Evolutionary conservation across 2,113 vertebrate genomes (phyloP).

Genomic region (Echinops telfairi): DNA sequence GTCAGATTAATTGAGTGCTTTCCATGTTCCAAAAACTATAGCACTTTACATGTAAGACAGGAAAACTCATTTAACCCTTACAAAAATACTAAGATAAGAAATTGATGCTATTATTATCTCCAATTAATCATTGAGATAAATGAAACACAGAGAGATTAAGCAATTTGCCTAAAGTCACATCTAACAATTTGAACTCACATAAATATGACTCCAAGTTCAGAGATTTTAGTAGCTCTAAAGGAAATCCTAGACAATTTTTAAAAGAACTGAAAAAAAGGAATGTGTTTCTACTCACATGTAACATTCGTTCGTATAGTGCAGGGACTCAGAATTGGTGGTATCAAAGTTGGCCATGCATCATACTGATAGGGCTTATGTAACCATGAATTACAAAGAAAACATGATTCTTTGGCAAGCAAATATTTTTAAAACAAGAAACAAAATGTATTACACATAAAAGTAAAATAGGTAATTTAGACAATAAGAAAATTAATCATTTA

Average conservation of each 20-base stretch:
- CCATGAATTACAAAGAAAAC: constrained; percentile 13
- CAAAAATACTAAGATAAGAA: too few species aligned
- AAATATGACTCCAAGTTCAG: not conserved
- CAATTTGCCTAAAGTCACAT: constrained; percentile 7
- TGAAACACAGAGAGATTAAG: constrained; percentile 33
- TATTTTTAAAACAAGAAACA: constrained; percentile 35
- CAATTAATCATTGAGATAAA: not conserved
- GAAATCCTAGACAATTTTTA: not conserved
- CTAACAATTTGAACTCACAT: constrained; percentile 15
- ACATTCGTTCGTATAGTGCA: constrained; percentile 2
- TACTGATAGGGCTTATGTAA: not conserved
- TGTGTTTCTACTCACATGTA: not conserved
- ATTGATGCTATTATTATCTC: not conserved
- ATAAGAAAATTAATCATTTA: not conserved
- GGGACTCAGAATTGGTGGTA: not conserved
- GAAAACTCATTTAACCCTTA: not conserved
- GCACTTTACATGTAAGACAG: not conserved
- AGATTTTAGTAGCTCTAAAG: not conserved
- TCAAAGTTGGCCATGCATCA: constrained; percentile 10
- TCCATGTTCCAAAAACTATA: not conserved
- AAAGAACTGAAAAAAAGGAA: constrained; percentile 28
- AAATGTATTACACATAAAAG: not conserved
- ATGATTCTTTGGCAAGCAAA: not conserved
- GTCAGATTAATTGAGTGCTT: not conserved
- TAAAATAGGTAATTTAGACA: not conserved